These are phyloP conservation scores for Cisticola juncidis DNA, from an alignment of 2,113 vertebrate genomes.

Conservation along the genomic window DNA sequence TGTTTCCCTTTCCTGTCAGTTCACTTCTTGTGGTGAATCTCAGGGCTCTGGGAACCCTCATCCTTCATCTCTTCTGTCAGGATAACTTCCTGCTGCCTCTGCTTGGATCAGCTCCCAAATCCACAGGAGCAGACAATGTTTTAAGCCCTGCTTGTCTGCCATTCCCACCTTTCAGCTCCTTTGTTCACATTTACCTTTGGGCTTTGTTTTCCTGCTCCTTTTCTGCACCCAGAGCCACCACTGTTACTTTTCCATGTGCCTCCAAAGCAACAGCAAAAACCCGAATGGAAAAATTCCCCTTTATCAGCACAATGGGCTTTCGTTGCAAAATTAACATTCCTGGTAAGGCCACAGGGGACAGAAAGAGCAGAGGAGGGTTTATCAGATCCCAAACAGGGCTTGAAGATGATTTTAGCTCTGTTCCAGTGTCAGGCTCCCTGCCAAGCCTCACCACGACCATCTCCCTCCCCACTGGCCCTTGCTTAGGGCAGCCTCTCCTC, in stretches of 20 bases:
- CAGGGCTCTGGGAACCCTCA: neutral
- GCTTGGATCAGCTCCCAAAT: neutral
- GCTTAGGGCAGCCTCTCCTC: neutral
- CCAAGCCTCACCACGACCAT: neutral
- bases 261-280: neutral
- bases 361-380: neutral
- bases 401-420: neutral
- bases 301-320: neutral
- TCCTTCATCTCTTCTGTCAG: neutral
- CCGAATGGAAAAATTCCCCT: neutral
- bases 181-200: neutral
- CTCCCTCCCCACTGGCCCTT: neutral
- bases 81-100: neutral
- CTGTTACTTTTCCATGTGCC: neutral
- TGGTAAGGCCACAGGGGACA: neutral
- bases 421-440: neutral
- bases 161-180: neutral
- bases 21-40: neutral
- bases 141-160: neutral
- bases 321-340: neutral
- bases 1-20: neutral
- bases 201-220: neutral
- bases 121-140: neutral
- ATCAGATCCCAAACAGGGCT: neutral
- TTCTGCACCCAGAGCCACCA: neutral